Evolutionary conservation across 2,797 vertebrate genomes (phyloP).

Genomic region (Chiroxiphia lanceolata): DNA sequence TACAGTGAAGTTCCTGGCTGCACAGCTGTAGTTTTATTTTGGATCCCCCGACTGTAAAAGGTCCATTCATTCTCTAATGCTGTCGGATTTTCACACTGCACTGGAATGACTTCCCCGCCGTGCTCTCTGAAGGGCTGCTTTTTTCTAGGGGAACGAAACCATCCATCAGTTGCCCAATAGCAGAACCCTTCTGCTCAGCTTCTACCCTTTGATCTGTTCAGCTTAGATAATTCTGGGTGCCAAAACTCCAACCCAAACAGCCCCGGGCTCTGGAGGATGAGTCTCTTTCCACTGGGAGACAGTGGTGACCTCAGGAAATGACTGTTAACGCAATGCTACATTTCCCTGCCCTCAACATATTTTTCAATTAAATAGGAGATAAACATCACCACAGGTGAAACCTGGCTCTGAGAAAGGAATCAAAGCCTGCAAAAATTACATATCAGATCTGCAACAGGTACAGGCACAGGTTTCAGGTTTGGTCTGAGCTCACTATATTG

Average conservation of each 20-base stretch:
- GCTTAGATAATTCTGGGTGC: neutral
- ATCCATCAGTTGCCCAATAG: neutral
- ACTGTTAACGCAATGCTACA: neutral
- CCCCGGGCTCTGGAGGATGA: neutral
- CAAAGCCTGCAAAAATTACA: neutral
- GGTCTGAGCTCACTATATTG: neutral
- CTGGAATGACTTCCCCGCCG: neutral
- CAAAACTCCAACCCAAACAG: neutral
- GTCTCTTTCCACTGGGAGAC: neutral
- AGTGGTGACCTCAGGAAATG: neutral
- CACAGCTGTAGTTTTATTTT: constrained; percentile 33
- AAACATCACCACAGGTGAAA: neutral
- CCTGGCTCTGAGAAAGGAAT: neutral
- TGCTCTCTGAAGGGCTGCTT: neutral
- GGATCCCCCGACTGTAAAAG: neutral
- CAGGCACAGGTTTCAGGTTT: neutral
- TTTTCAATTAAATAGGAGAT: neutral
- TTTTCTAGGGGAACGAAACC: neutral
- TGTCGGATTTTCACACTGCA: neutral
- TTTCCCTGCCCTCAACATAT: neutral
- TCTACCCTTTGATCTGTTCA: neutral
- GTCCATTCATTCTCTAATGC: neutral
- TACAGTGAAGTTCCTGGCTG: neutral
- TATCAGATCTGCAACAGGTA: neutral
- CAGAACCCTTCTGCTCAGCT: neutral